phyloP scores from a whole-genome alignment of 2,113 vertebrate species.

The Sus scrofa region DNA sequence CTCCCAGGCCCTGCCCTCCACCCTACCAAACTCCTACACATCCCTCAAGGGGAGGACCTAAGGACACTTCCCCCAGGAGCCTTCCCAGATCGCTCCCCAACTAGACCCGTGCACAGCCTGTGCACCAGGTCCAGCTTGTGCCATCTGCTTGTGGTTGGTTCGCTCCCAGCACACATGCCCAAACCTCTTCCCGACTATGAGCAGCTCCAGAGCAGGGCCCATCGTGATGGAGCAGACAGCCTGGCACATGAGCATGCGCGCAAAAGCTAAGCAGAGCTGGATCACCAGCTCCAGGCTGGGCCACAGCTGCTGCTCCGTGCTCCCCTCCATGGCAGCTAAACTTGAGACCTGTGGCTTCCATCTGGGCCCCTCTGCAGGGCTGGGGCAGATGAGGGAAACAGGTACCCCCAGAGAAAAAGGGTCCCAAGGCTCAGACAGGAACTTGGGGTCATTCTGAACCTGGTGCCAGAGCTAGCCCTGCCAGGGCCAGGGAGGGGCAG shows the following conservation, averaged over 20 bases:
- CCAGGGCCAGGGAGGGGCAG: rapidly evolving
- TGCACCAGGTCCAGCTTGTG: neutral
- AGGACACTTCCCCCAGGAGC: neutral
- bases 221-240: neutral
- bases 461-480: neutral
- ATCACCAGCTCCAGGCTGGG: neutral
- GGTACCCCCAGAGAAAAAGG: neutral
- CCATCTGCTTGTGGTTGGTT: neutral
- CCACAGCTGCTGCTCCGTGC: neutral
- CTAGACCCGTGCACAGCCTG: neutral
- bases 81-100: neutral
- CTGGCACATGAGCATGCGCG: neutral
- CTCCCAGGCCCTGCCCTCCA: neutral
- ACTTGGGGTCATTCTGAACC: neutral
- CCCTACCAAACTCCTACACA: neutral
- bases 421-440: neutral
- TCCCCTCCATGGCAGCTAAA: neutral
- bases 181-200: neutral
- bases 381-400: neutral
- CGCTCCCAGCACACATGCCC: neutral
- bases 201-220: neutral
- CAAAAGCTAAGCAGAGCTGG: neutral
- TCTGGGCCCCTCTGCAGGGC: neutral
- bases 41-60: neutral
- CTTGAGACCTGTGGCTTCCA: neutral